These are phyloP conservation scores for Pachymerium ferrugineum DNA, from an alignment of 2,888 invertebrate species.

Conservation along the genomic window DNA sequence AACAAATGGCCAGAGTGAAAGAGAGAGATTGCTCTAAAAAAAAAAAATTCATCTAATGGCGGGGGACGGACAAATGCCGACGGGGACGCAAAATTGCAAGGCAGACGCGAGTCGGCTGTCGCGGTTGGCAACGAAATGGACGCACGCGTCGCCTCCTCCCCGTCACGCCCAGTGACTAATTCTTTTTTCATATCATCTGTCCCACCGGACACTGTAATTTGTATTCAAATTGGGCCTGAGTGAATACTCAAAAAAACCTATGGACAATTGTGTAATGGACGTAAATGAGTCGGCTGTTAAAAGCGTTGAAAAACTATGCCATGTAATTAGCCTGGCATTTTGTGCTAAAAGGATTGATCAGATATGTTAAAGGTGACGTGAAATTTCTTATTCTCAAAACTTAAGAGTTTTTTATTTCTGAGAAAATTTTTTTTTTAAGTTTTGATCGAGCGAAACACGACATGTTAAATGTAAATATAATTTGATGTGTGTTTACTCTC, in stretches of 20 bases:
- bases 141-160: constrained; percentile 13
- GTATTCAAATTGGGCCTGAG: not conserved
- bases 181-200: not conserved
- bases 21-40: not conserved
- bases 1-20: not conserved
- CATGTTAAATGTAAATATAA: no score
- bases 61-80: not conserved
- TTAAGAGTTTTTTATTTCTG: no score
- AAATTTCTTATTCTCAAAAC: no score
- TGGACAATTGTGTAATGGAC: no score
- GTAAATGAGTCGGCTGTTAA: no score
- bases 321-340: no score
- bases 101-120: constrained; percentile 4
- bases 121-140: not conserved
- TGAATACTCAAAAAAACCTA: not conserved
- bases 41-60: not conserved
- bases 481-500: no score
- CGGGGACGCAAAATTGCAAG: constrained; percentile 4
- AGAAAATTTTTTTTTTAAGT: no score
- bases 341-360: no score
- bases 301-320: no score
- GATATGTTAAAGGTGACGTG: no score
- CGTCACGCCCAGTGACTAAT: not conserved
- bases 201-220: not conserved
- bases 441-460: no score